These are phyloP conservation scores for Drosophila paulistorum DNA, from an alignment of 1,140 invertebrate species.

Conservation along the genomic window DNA sequence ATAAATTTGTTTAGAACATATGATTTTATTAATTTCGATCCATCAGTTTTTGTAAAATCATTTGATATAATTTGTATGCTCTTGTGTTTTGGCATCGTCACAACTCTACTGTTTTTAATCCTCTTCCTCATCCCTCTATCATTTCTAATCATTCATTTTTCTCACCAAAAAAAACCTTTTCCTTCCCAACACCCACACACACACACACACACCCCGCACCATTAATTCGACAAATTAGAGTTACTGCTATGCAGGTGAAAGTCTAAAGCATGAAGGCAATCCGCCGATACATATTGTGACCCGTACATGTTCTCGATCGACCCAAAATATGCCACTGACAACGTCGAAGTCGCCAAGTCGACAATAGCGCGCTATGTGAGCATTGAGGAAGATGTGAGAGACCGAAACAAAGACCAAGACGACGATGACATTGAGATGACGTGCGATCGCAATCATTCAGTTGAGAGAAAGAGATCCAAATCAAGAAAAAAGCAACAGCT, in stretches of 20 bases:
- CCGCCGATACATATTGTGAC: conserved; percentile 17
- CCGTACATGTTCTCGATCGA: conserved; percentile 7
- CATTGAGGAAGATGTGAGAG: background rate
- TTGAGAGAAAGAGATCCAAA: conserved; percentile 8
- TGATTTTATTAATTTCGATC: conserved; percentile 4
- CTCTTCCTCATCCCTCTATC: background rate
- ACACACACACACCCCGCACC: background rate
- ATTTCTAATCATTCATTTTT: conserved; percentile 9
- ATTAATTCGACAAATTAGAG: conserved; percentile 36
- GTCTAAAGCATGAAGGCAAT: conserved; percentile 33
- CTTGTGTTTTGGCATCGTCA: conserved; percentile 18
- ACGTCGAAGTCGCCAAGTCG: background rate
- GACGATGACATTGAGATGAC: background rate
- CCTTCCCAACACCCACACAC: conserved; percentile 11
- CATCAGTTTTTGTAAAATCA: background rate
- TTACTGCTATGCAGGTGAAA: conserved; percentile 61
- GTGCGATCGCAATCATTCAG: background rate
- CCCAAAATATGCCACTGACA: background rate
- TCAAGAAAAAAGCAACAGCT: background rate
- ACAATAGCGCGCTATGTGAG: conserved; percentile 5
- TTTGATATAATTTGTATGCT: conserved; percentile 6
- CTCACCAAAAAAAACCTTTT: conserved; percentile 6
- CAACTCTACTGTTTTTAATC: conserved; percentile 9
- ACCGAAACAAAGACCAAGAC: background rate
- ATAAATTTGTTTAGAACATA: background rate